Evolutionary conservation across 2,888 invertebrate species (phyloP).

Genomic region (Syrphus vitripennis): DNA sequence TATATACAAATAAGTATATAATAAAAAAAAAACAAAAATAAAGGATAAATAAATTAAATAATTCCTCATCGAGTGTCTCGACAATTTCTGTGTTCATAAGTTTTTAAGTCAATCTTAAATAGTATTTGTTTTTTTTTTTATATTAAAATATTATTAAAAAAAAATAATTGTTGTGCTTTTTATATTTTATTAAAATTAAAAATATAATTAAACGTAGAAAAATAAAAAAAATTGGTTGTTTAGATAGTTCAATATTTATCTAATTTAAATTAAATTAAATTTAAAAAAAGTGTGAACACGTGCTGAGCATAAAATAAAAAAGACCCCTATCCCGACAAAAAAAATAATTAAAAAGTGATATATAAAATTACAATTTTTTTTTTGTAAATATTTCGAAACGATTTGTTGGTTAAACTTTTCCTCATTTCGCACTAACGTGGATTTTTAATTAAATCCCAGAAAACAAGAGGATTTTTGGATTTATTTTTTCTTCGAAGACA

Average conservation of each 20-base stretch:
- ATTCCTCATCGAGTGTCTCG: slow-evolving; percentile 37
- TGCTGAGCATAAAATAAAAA: slow-evolving; percentile 25
- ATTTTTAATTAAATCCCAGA: slow-evolving; percentile 4
- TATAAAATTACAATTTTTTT: not conserved
- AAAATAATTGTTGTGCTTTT: slow-evolving; percentile 47
- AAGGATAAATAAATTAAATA: not conserved
- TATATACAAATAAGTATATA: slow-evolving; percentile 9
- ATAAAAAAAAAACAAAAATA: not conserved
- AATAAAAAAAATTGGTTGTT: slow-evolving; percentile 36
- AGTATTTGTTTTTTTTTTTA: not conserved
- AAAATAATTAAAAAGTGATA: slow-evolving; percentile 20
- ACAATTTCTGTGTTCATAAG: slow-evolving; percentile 65
- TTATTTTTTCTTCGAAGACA: slow-evolving; percentile 43
- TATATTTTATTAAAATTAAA: slow-evolving; percentile 29
- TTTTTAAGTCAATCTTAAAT: slow-evolving; percentile 46
- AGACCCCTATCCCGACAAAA: slow-evolving; percentile 26
- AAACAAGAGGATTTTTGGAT: slow-evolving; percentile 3
- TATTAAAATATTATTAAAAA: slow-evolving; percentile 1
- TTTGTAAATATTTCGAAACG: slow-evolving; percentile 30
- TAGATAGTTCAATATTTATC: slow-evolving; percentile 47
- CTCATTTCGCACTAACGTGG: slow-evolving; percentile 9
- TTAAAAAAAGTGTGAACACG: slow-evolving; percentile 51
- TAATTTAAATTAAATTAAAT: not conserved
- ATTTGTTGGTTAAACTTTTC: not conserved
- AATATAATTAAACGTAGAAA: slow-evolving; percentile 25